phyloP scores from a whole-genome alignment of 2,888 invertebrate species.

The Labia minor region DNA sequence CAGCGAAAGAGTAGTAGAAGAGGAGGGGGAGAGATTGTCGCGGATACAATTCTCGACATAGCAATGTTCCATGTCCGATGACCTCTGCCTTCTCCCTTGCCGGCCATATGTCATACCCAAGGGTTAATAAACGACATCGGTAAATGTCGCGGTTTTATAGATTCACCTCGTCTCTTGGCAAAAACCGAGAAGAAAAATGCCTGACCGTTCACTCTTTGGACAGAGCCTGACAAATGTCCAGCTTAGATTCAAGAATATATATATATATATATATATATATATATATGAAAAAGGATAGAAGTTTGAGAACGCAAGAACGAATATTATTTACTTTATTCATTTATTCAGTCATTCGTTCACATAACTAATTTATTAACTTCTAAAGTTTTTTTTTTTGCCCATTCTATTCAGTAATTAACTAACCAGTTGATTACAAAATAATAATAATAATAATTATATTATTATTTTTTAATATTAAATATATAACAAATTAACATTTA shows the following conservation, averaged over 20 bases:
- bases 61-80: not conserved
- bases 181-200: not conserved
- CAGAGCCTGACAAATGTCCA: not conserved
- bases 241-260: not conserved
- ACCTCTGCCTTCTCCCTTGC: not conserved
- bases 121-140: conserved; percentile 8
- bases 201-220: not conserved
- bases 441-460: too few species aligned
- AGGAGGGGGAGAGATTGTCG: not conserved
- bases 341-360: too few species aligned
- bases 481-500: too few species aligned
- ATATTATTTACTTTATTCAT: too few species aligned
- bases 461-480: too few species aligned
- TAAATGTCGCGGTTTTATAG: conserved; percentile 13
- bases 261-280: too few species aligned
- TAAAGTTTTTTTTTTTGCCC: too few species aligned
- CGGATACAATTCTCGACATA: not conserved
- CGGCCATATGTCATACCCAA: not conserved
- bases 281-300: too few species aligned
- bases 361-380: too few species aligned
- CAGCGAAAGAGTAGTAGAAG: not conserved
- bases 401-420: too few species aligned
- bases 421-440: too few species aligned
- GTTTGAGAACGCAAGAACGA: too few species aligned
- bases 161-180: not conserved